phyloP scores from a whole-genome alignment of 2,113 vertebrate species.

The Apteryx owenii region DNA sequence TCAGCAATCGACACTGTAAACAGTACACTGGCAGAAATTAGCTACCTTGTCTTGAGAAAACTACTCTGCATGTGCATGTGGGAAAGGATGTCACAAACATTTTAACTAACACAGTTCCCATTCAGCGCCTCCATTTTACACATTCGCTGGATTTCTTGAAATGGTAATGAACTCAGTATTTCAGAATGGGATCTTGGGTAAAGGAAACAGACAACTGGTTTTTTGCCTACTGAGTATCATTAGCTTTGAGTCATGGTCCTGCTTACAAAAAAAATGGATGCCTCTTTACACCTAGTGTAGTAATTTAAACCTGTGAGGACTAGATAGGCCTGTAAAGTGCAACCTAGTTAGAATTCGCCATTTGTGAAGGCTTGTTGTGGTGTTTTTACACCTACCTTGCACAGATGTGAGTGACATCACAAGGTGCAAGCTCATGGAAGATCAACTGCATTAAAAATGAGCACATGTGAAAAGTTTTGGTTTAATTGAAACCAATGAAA shows the following conservation, averaged over 20 bases:
- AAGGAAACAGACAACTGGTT: not conserved
- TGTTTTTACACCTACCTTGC: not conserved
- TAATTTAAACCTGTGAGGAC: not conserved
- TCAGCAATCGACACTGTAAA: conserved; percentile 74
- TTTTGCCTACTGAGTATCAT: not conserved
- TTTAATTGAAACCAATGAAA: not conserved
- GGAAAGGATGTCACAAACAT: conserved; percentile 9
- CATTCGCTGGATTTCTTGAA: not conserved
- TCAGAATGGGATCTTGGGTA: conserved; percentile 11
- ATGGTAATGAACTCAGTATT: not conserved
- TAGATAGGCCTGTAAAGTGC: not conserved
- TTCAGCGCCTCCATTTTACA: not conserved
- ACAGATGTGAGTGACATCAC: conserved; percentile 13
- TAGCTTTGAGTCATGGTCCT: not conserved
- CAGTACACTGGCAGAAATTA: conserved; percentile 77
- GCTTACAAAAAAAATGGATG: not conserved
- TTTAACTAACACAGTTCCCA: not conserved
- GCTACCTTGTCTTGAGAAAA: conserved; percentile 67
- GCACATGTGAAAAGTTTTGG: not conserved
- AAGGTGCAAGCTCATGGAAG: conserved; percentile 21
- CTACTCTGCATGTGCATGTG: conserved; percentile 21
- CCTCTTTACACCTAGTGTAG: not conserved
- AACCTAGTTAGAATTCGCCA: not conserved
- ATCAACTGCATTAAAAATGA: not conserved
- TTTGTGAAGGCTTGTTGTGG: not conserved